These are phyloP conservation scores for Drosophila obscura DNA, from an alignment of 1,140 invertebrate genomes.

Conservation along the genomic window DNA sequence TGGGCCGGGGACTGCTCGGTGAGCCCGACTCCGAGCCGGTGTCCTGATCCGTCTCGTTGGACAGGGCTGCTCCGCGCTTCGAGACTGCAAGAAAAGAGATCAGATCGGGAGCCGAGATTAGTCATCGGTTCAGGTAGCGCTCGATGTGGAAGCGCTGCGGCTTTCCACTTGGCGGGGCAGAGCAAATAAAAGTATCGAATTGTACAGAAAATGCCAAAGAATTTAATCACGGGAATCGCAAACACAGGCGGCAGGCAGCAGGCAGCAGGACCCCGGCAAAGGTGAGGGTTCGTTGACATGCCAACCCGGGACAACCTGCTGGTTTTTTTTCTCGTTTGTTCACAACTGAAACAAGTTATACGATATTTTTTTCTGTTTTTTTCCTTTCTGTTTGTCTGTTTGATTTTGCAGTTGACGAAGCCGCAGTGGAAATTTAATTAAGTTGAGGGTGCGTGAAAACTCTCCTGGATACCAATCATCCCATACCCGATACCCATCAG, in stretches of 20 bases:
- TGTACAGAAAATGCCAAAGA: conserved; percentile 41
- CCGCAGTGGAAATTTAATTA: conserved; percentile 82
- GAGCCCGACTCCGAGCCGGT: conserved; percentile 84
- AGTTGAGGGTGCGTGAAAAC: conserved; percentile 53
- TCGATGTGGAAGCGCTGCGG: conserved; percentile 30
- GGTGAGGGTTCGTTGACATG: conserved; percentile 66
- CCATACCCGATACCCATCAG: conserved; percentile 30
- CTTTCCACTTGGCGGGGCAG: conserved; percentile 59
- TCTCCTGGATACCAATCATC: conserved; percentile 24
- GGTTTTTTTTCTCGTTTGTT: conserved; percentile 22
- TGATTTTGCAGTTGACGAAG: conserved; percentile 74
- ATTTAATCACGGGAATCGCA: conserved; percentile 75
- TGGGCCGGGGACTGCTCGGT: conserved; percentile 85
- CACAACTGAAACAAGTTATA: conserved; percentile 76
- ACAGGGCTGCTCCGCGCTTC: conserved; percentile 85
- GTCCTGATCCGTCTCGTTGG: conserved; percentile 83
- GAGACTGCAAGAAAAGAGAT: conserved; percentile 83
- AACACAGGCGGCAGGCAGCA: conserved; percentile 36
- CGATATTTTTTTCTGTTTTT: conserved; percentile 69
- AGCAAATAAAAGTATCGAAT: conserved; percentile 80
- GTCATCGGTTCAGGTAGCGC: conserved; percentile 33
- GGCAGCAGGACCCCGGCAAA: neutral
- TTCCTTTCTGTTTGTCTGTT: conserved; percentile 42
- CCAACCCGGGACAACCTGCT: conserved; percentile 57
- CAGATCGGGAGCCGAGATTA: conserved; percentile 1